Base-by-base conservation (phyloP, 1,140 invertebrate species). In the Rhynchophorus ferrugineus region DNA sequence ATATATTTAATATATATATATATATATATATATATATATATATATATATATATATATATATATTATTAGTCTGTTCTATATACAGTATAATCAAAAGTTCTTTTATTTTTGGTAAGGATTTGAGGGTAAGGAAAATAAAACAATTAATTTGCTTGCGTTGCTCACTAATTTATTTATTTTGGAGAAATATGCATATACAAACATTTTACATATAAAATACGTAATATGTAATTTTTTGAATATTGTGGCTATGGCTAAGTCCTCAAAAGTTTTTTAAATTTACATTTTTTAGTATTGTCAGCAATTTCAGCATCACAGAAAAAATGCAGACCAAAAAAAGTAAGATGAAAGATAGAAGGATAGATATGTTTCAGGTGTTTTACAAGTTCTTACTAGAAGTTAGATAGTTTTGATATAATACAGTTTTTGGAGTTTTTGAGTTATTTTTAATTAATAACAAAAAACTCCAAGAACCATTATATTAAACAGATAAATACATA, bases 121-220 rank as follows among this genome's bases (percentile, higher is more conserved):
- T 6, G 11, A 6, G 24, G 24, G 24, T 29, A 6, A 6, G n/a
- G 13, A 43, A 50, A 50, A 22, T 33, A 50, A 50, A 20, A n/a
- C 18, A 18, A 9, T 24, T 43, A 20, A 7, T 20, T 53, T 45
- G 33, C 42, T 53, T 53, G 50, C 50, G 44, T 53, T 46, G 19
- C 50, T 53, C 42, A 38, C 50, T 53, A 53, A 38, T 53, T 44
- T 53, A 45, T 53, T 45, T 53, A 37, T 53, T 34, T 24, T 17
- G 43, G 42, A 41, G 50, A 41, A 45, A 21, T 53, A 46, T 39
- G 43, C 50, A 53, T 53, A 53, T 53, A 53, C 43, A 53, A 53
- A 45, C 50, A 45, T 45, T 53, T 53, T 53, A 53, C 50, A 53
- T 53, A 53, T 39, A 53, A 53, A 53, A 53, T 53, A 45, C 43